Conservation (phyloP, 2,113 vertebrate species). For the Nasalis larvatus region DNA sequence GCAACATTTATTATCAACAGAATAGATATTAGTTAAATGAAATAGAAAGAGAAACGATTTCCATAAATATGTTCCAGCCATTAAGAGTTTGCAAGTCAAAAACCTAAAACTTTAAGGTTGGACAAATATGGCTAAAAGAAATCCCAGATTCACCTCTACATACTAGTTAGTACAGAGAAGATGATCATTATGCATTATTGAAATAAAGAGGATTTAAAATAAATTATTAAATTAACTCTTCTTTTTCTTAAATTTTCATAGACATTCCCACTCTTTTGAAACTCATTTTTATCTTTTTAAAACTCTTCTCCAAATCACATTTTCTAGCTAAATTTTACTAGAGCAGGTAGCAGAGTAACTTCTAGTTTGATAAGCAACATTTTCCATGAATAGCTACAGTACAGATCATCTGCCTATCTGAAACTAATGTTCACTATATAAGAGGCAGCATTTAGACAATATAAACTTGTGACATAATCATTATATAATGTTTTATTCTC, state of each 20-base stretch:
- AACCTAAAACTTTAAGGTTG: not conserved
- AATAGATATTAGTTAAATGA: not conserved
- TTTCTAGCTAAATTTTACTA: not conserved
- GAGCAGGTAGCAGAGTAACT: not conserved
- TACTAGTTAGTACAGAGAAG: not conserved
- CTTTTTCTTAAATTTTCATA: not conserved
- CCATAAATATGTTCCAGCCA: not conserved
- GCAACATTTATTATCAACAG: not conserved
- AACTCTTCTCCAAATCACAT: not conserved
- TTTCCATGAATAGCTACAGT: not conserved
- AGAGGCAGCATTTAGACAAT: not conserved
- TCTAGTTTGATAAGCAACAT: not conserved
- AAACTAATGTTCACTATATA: not conserved
- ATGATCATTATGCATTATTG: not conserved
- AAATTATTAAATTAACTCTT: not conserved
- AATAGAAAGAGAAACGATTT: constrained; percentile 17
- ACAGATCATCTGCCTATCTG: not conserved
- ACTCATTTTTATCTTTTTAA: not conserved
- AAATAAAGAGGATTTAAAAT: not conserved
- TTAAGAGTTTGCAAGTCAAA: not conserved
- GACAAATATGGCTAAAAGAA: not conserved
- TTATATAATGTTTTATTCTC: not conserved
- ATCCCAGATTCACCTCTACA: not conserved
- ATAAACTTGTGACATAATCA: not conserved
- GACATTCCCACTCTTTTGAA: not conserved